A percentile compares a stretch with the other conserved stretches of the same genome.
Evolutionary conservation across 2,113 vertebrate species (phyloP).

Genomic region (Lophochroa leadbeateri): DNA sequence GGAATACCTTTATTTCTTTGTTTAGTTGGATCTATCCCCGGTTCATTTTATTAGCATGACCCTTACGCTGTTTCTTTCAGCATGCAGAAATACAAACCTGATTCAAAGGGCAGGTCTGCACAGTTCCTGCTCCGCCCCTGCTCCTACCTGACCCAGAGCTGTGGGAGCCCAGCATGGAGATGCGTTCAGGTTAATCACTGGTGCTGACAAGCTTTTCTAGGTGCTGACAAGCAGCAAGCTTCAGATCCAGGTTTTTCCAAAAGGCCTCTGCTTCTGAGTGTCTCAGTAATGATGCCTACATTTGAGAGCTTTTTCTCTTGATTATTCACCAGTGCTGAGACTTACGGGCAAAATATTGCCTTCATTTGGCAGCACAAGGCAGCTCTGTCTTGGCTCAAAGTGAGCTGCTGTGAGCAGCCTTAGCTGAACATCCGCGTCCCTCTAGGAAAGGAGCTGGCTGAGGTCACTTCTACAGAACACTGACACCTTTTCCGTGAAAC

Average conservation of each 20-base stretch:
- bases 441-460: not conserved
- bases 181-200: accelerated
- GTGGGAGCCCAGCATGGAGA: not conserved
- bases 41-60: not conserved
- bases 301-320: not conserved
- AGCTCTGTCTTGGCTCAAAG: not conserved
- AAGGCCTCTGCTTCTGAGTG: not conserved
- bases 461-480: not conserved
- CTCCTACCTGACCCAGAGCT: not conserved
- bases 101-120: not conserved
- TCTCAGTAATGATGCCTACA: not conserved
- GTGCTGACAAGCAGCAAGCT: not conserved
- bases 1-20: not conserved
- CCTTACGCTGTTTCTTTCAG: not conserved
- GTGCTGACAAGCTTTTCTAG: not conserved
- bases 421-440: not conserved
- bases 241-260: not conserved
- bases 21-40: accelerated
- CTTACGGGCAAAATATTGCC: not conserved
- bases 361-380: not conserved
- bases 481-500: not conserved
- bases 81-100: accelerated
- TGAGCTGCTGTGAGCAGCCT: not conserved
- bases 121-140: not conserved
- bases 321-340: not conserved